Conservation (phyloP, 2,888 invertebrate species). For the Pheosia gnoma region DNA sequence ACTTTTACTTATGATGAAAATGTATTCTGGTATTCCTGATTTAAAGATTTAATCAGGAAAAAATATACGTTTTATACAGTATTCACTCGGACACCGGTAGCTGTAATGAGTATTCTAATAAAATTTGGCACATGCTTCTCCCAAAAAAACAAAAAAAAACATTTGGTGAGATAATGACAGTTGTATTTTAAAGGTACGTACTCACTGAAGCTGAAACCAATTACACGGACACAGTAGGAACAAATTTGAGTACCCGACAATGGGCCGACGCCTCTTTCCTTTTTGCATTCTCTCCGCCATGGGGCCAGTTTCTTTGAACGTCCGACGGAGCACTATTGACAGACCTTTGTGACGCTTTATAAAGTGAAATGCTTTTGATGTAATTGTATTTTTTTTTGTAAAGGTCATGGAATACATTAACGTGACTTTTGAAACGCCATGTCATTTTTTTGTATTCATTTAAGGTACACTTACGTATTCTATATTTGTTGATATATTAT, state of each 20-base stretch:
- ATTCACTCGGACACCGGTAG: too few species aligned
- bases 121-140: neutral
- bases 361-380: constrained; percentile 1
- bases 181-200: constrained; percentile 27
- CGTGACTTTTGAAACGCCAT: neutral
- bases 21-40: too few species aligned
- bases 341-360: constrained; percentile 5
- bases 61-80: too few species aligned
- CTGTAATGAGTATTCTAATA: neutral
- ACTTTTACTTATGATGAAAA: too few species aligned
- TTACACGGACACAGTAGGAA: constrained; percentile 27
- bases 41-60: too few species aligned
- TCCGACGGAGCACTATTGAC: constrained; percentile 28
- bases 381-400: neutral
- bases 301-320: constrained; percentile 38
- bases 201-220: constrained; percentile 31
- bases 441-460: neutral
- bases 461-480: neutral
- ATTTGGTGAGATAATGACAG: constrained; percentile 13
- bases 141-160: constrained; percentile 14
- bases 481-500: neutral
- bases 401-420: neutral
- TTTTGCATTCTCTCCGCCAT: constrained; percentile 11
- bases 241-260: constrained; percentile 35
- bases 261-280: constrained; percentile 19